A percentile compares a stretch with the other conserved stretches of the same genome.
phyloP scores from a whole-genome alignment of 2,113 vertebrate species.

The Tauraco erythrolophus region DNA sequence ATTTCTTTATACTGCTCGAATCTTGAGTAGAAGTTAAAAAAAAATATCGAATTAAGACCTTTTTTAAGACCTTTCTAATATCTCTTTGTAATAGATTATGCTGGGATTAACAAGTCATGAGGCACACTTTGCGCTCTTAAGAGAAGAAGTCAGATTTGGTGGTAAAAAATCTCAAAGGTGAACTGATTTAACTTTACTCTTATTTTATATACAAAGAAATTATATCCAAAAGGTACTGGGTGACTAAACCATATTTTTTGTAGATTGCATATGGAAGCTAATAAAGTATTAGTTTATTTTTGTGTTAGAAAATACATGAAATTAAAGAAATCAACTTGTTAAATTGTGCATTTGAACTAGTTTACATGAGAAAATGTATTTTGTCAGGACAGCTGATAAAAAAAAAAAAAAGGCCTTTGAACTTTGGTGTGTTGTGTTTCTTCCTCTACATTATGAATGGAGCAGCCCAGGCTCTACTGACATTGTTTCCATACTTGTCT shows the following conservation, averaged over 20 bases:
- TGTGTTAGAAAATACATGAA: background rate
- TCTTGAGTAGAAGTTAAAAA: background rate
- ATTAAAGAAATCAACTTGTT: background rate
- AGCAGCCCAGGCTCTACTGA: background rate
- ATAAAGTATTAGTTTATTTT: background rate
- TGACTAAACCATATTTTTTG: background rate
- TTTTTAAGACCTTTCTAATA: background rate
- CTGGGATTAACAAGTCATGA: conserved; percentile 98
- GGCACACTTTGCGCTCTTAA: conserved; percentile 94
- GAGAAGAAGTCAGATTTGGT: conserved; percentile 98
- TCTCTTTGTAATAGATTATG: conserved; percentile 88
- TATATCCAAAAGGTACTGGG: background rate
- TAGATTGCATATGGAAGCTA: background rate
- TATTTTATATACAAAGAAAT: background rate
- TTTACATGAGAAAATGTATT: background rate
- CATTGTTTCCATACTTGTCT: background rate
- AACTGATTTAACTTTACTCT: conserved; percentile 23
- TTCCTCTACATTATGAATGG: background rate
- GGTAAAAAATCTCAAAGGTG: conserved; percentile 97
- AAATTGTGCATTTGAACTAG: background rate
- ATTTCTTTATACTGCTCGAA: background rate
- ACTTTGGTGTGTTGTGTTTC: background rate
- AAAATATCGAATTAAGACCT: background rate
- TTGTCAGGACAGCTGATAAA: background rate
- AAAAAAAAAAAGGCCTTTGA: background rate